These are phyloP conservation scores for Neoseiulus cucumeris DNA, from an alignment of 1,140 invertebrate genomes.

Conservation along the genomic window DNA sequence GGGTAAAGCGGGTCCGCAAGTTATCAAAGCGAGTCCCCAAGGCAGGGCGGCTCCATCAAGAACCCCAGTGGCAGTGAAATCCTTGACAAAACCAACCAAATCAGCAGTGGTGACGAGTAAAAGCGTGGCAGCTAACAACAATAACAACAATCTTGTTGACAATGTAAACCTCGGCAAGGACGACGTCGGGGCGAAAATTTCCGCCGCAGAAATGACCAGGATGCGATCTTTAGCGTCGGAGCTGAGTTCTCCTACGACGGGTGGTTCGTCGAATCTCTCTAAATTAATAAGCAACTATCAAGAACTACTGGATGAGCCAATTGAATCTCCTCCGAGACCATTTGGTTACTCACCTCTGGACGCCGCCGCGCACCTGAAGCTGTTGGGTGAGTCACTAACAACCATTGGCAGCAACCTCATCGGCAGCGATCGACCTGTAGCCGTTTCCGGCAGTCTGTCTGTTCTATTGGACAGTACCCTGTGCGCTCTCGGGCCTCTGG, in stretches of 20 bases:
- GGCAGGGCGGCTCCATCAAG: too few relatives aligned
- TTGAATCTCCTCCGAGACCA: constrained; percentile 33
- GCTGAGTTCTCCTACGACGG: constrained; percentile 12
- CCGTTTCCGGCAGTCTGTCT: constrained; percentile 76
- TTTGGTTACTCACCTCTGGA: constrained; percentile 63
- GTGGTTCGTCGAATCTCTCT: constrained; percentile 12
- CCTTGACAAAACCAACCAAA: not conserved
- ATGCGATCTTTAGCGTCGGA: not conserved
- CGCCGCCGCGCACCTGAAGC: constrained; percentile 72
- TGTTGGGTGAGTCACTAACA: constrained; percentile 74
- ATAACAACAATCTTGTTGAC: too few relatives aligned
- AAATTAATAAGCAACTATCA: constrained; percentile 14
- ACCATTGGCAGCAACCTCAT: constrained; percentile 78
- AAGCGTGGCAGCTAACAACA: constrained; percentile 20
- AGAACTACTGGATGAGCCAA: constrained; percentile 13
- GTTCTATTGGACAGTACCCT: constrained; percentile 80
- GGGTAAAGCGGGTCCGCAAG: too few relatives aligned
- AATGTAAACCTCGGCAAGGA: constrained; percentile 5
- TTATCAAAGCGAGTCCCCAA: not conserved
- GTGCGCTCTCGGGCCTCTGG: constrained; percentile 70
- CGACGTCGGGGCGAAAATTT: not conserved
- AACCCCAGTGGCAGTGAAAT: not conserved
- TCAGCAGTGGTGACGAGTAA: constrained; percentile 13
- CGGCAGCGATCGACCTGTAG: constrained; percentile 81
- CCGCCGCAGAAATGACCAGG: not conserved